Base-by-base conservation (phyloP, 1,140 invertebrate species). In the Telenomus remus region DNA sequence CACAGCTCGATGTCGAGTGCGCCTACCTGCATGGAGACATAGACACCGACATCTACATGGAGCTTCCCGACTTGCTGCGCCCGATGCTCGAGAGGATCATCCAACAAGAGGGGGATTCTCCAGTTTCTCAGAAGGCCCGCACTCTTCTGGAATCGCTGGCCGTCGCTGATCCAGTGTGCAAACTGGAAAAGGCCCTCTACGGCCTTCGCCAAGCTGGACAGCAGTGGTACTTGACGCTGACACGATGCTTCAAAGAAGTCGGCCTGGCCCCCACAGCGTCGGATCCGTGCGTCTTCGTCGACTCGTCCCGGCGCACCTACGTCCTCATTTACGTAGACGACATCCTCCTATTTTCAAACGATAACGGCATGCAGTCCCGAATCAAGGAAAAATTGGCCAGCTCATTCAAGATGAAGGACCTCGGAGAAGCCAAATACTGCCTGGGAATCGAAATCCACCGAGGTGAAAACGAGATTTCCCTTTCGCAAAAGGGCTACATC, bases 1-100 rank as follows among this genome's bases (percentile, higher is more conserved):
- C 8, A 5, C 61, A 72, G 8, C 27, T 55, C 9, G 66, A 72
- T 16, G 42, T 71, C 16, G 46, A 33, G 0, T 59, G 49, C 7
- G 64, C 81, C 16, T 84, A 71, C 63, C 65, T 85, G 0, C 60
- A 85, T 61, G 76, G 78, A 33, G 35, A 71, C 11, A 44, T 84
- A 9, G 60, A 79, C 10, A 68, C 73, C 43, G 73, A 78, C 44
- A 42, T 83, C 9, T 83, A 70, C 54, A 81, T 85, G 77, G 44
- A 80, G 16, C 71, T 69, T 33, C 80, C 82, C 5, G 42, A 55
- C 1, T 12, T 55, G 39, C 13, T 55, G 0, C n/a, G 10, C 0
- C 10, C n/a, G n/a, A 33, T 44, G 42, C 7, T 44, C 10, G 0
- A 44, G 0, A 27, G 15, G 42, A 54, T 55, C 2, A 1, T 13